Percentiles rank a stretch among this genome's conserved stretches.
These are phyloP conservation scores for Epinotia brunnichana DNA, from an alignment of 2,888 invertebrate species.

Conservation along the genomic window DNA sequence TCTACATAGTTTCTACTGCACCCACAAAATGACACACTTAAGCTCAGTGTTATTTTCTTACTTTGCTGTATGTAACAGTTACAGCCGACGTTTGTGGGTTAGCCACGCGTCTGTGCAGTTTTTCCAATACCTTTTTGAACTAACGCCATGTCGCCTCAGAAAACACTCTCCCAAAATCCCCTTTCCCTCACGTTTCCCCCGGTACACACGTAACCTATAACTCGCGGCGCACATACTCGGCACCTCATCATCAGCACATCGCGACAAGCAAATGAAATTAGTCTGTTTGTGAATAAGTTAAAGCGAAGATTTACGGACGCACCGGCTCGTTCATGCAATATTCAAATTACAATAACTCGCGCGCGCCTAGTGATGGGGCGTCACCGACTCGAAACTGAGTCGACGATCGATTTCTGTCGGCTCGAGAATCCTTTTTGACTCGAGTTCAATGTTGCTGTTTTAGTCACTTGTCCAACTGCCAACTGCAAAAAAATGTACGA, in stretches of 20 bases:
- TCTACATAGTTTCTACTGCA: too few relatives aligned
- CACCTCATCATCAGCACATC: conserved; percentile 19
- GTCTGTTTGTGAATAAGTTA: conserved; percentile 41
- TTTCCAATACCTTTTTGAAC: too few relatives aligned
- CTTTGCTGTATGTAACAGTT: too few relatives aligned
- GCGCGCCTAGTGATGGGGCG: neutral
- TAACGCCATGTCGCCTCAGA: neutral
- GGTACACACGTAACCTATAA: neutral
- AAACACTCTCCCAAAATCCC: neutral
- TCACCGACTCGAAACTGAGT: neutral
- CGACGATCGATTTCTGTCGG: too few relatives aligned
- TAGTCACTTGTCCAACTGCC: neutral
- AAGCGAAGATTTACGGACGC: conserved; percentile 27
- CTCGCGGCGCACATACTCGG: neutral
- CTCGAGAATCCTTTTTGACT: neutral
- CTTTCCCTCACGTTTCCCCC: neutral
- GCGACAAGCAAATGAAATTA: conserved; percentile 40
- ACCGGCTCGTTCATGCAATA: conserved; percentile 35
- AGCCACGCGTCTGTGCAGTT: too few relatives aligned
- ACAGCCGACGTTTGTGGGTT: too few relatives aligned
- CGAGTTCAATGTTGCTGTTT: neutral
- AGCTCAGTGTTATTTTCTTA: too few relatives aligned
- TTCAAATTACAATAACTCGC: conserved; percentile 36
- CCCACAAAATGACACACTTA: too few relatives aligned
- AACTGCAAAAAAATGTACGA: too few relatives aligned